These are phyloP conservation scores for Sebastes matsubarae DNA, from an alignment of 2,797 vertebrate genomes.

Conservation along the genomic window DNA sequence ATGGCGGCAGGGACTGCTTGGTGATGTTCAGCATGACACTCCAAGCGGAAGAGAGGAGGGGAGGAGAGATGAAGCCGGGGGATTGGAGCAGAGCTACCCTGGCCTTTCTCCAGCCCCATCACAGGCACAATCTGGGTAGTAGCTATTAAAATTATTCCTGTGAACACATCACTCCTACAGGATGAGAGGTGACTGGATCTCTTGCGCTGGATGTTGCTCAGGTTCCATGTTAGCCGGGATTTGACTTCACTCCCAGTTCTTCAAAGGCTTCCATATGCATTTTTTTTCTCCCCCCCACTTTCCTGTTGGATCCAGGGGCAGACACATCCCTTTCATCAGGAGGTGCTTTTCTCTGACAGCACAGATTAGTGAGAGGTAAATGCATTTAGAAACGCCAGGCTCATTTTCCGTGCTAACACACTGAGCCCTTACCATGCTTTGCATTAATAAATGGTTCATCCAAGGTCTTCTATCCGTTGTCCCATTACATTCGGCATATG, in stretches of 20 bases:
- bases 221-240: conserved; percentile 49
- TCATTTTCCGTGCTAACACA: conserved; percentile 57
- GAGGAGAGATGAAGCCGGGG: conserved; percentile 4
- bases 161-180: conserved; percentile 50
- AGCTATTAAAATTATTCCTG: conserved; percentile 43
- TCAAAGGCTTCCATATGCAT: conserved; percentile 55
- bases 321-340: conserved; percentile 72
- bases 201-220: conserved; percentile 21
- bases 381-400: conserved; percentile 59
- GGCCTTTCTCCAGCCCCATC: conserved; percentile 48
- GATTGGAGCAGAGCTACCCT: conserved; percentile 39
- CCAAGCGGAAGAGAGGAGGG: conserved; percentile 1
- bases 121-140: conserved; percentile 42
- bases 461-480: conserved; percentile 31
- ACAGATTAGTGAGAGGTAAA: conserved; percentile 69
- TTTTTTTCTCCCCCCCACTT: not conserved
- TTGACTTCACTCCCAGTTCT: conserved; percentile 65
- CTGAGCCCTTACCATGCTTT: conserved; percentile 46
- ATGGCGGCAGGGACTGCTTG: conserved; percentile 14
- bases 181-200: conserved; percentile 59
- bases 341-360: conserved; percentile 74
- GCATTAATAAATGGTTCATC: conserved; percentile 60
- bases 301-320: conserved; percentile 60
- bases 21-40: conserved; percentile 28
- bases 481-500: conserved; percentile 30